Evolutionary conservation across 2,888 invertebrate genomes (phyloP).

Genomic region (Atherix ibis): DNA sequence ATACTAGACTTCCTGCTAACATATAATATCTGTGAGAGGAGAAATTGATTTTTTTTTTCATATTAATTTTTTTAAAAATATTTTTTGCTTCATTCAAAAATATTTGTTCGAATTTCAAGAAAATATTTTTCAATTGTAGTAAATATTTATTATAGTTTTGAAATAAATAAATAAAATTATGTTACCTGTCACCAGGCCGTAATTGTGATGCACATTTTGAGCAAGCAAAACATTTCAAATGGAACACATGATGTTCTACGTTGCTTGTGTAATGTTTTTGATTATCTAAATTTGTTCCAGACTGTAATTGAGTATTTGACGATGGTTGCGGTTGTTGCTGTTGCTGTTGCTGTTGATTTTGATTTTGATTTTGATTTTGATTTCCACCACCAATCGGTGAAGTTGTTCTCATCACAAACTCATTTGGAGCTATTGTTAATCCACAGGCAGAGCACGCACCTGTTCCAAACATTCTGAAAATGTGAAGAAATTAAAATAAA

Average conservation of each 20-base stretch:
- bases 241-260: conserved; percentile 61
- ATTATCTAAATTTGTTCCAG: conserved; percentile 13
- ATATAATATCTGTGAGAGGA: conserved; percentile 53
- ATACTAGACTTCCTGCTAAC: conserved; percentile 72
- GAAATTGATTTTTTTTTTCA: too few species aligned
- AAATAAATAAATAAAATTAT: too few species aligned
- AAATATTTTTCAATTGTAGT: too few species aligned
- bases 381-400: conserved; percentile 17
- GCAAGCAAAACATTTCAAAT: conserved; percentile 87
- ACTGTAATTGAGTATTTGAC: conserved; percentile 13
- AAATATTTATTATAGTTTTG: too few species aligned
- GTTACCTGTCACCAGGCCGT: conserved; percentile 70
- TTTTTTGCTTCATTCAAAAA: too few species aligned
- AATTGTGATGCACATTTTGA: conserved; percentile 78
- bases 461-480: conserved; percentile 69
- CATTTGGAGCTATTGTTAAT: conserved; percentile 76
- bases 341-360: conserved; percentile 25
- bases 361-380: conserved; percentile 18
- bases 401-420: conserved; percentile 65
- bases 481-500: neutral
- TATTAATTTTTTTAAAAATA: too few species aligned
- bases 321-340: conserved; percentile 21
- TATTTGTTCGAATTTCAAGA: too few species aligned
- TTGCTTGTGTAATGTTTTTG: conserved; percentile 16
- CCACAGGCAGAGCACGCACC: conserved; percentile 82